Percentiles rank a stretch among this genome's conserved stretches.
These are phyloP conservation scores for Smittia aterrima DNA, from an alignment of 2,888 invertebrate genomes.

Conservation along the genomic window DNA sequence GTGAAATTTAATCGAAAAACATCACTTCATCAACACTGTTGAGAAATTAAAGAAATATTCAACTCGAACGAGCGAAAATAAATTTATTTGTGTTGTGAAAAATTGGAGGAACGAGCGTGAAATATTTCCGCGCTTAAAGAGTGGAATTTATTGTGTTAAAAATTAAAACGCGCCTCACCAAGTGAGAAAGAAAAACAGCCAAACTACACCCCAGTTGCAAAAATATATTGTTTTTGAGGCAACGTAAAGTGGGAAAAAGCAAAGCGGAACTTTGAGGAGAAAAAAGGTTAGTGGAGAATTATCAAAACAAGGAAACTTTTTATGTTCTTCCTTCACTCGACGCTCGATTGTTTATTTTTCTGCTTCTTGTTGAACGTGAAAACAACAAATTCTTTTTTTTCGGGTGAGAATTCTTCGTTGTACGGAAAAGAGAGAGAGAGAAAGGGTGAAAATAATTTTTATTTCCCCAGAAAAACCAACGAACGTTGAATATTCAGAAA, in stretches of 20 bases:
- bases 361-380: conserved; percentile 10
- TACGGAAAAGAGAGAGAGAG: no score
- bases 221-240: neutral
- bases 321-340: neutral
- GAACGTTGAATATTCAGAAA: conserved; percentile 37
- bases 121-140: neutral
- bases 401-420: neutral
- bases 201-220: neutral
- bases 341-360: conserved; percentile 20
- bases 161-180: neutral
- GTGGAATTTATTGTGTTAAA: conserved; percentile 8
- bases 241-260: neutral
- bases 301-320: conserved; percentile 7
- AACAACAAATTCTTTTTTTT: neutral
- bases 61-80: neutral
- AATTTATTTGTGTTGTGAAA: conserved; percentile 16
- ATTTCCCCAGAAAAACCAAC: neutral
- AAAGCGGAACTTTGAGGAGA: conserved; percentile 2
- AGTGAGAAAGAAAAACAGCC: neutral
- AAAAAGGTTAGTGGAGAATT: conserved; percentile 28
- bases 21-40: conserved; percentile 18
- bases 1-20: conserved; percentile 15
- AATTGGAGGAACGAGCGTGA: neutral
- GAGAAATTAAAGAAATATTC: conserved; percentile 3
- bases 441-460: conserved; percentile 17